Conservation (phyloP, 2,797 vertebrate species). For the Carcharodon carcharias region DNA sequence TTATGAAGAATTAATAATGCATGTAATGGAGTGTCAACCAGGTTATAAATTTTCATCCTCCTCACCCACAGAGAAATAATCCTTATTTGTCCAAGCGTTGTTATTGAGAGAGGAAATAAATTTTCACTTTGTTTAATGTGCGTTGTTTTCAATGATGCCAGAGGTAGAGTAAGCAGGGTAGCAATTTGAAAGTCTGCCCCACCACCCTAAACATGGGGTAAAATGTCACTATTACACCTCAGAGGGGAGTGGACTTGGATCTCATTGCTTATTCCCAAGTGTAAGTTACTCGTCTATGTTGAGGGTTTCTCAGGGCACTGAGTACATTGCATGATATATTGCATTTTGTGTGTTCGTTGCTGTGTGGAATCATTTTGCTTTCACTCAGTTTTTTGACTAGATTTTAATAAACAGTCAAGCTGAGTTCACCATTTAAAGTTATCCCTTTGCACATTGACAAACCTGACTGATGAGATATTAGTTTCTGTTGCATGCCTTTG, state of each 20-base stretch:
- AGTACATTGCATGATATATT: not conserved
- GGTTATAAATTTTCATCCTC: not conserved
- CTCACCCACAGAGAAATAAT: not conserved
- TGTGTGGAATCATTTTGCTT: not conserved
- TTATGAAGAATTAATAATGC: not conserved
- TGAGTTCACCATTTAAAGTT: not conserved
- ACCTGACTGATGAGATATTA: not conserved
- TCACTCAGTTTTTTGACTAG: not conserved
- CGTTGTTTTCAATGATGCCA: not conserved
- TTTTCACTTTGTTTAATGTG: not conserved
- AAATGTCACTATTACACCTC: not conserved
- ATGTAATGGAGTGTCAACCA: not conserved
- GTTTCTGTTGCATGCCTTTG: no score
- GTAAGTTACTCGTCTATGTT: not conserved
- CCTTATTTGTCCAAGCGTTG: not conserved
- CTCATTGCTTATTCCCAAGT: not conserved
- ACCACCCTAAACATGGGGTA: not conserved
- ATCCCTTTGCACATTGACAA: not conserved
- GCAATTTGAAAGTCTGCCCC: not conserved
- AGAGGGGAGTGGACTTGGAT: not conserved
- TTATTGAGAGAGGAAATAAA: not conserved
- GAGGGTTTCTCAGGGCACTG: not conserved
- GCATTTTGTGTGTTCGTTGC: not conserved
- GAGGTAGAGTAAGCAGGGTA: not conserved
- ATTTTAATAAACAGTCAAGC: not conserved